Evolutionary conservation across 2,888 invertebrate species (phyloP).

Genomic region (Eucera pruinosa): DNA sequence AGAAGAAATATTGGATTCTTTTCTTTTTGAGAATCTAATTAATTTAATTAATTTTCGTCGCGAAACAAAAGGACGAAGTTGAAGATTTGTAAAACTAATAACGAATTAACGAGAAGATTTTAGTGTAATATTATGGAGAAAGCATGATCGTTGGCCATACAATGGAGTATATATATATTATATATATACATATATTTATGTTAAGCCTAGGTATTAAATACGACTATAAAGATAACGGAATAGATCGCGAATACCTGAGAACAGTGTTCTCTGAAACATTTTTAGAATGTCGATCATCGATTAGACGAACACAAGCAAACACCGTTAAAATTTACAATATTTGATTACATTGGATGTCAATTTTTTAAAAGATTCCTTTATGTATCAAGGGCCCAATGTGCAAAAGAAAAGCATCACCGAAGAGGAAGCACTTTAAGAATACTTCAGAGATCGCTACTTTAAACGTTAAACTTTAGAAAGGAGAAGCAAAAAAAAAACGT

Average conservation of each 20-base stretch:
- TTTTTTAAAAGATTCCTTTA: background rate
- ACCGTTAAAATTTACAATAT: background rate
- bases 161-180: slow-evolving; percentile 79
- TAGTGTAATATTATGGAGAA: slow-evolving; percentile 77
- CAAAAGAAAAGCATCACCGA: slow-evolving; percentile 26
- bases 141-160: slow-evolving; percentile 84
- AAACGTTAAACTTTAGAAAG: slow-evolving; percentile 53
- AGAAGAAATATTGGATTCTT: no score
- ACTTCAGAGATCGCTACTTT: slow-evolving; percentile 76
- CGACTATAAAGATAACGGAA: slow-evolving; percentile 53
- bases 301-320: slow-evolving; percentile 20
- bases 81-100: slow-evolving; percentile 70
- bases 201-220: slow-evolving; percentile 77
- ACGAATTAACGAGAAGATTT: slow-evolving; percentile 66
- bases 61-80: slow-evolving; percentile 20
- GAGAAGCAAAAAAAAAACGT: slow-evolving; percentile 10
- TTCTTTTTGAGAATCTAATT: no score
- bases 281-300: slow-evolving; percentile 60
- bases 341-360: background rate
- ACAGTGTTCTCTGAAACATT: slow-evolving; percentile 78
- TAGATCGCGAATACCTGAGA: slow-evolving; percentile 69
- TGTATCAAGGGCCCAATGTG: slow-evolving; percentile 60
- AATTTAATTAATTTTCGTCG: no score
- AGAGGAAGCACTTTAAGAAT: slow-evolving; percentile 61
- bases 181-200: slow-evolving; percentile 79